These are phyloP conservation scores for Strongylocentrotus purpuratus DNA, from an alignment of 35 echinoderm and acorn worm species.

Conservation along the genomic window DNA sequence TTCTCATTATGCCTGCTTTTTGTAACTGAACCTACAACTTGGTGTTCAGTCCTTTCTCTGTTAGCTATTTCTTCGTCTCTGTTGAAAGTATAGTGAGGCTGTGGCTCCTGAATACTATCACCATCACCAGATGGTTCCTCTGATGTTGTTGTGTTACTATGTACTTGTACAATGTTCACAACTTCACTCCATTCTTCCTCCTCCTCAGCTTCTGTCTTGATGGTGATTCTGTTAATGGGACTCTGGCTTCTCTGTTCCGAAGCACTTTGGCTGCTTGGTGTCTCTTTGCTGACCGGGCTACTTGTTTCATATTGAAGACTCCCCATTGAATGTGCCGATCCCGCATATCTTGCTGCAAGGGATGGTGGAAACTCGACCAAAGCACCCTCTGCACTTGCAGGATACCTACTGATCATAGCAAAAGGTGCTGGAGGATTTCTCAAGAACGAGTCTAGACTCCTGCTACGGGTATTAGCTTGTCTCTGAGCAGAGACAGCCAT, in stretches of 20 bases:
- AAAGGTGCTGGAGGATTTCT: not conserved
- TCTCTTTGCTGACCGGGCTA: not conserved
- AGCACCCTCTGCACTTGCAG: not conserved
- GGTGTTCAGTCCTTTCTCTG: not conserved
- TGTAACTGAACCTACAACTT: not conserved
- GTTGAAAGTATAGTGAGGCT: not conserved
- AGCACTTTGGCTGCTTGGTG: not conserved
- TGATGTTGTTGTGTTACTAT: constrained; percentile 6
- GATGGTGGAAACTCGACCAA: not conserved
- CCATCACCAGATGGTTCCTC: not conserved
- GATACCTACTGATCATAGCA: not conserved
- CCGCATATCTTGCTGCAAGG: not conserved
- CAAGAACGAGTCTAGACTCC: not conserved
- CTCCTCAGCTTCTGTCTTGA: constrained; percentile 20
- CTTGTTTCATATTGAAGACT: not conserved
- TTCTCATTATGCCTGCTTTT: not conserved
- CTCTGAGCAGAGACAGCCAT: not conserved
- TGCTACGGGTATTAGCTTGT: not conserved
- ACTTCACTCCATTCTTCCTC: constrained; percentile 27
- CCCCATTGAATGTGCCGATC: not conserved
- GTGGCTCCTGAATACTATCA: not conserved
- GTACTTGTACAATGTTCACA: constrained; percentile 14
- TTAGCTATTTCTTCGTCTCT: not conserved
- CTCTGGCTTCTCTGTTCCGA: not conserved
- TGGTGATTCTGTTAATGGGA: not conserved